Conservation (phyloP, 2,113 vertebrate species). For the Labrus mixtus region DNA sequence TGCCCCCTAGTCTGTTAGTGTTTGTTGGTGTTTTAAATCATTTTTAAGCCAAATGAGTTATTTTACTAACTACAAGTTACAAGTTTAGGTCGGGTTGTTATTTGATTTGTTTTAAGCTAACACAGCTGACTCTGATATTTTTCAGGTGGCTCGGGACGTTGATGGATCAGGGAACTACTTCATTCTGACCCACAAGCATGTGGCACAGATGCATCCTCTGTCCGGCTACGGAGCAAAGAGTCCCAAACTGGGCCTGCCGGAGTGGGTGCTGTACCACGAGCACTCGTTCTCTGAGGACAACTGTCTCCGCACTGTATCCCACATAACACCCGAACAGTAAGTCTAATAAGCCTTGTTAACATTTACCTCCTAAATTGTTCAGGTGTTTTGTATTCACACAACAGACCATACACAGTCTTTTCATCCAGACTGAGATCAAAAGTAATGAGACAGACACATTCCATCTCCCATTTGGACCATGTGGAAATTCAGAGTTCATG, state of each 20-base stretch:
- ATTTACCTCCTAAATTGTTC: not conserved
- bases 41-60: too few species aligned
- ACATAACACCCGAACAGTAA: slow-evolving; percentile 87
- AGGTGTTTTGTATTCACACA: not conserved
- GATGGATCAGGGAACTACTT: slow-evolving; percentile 92
- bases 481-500: slow-evolving; percentile 32
- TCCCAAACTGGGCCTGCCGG: slow-evolving; percentile 83
- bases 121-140: slow-evolving; percentile 7
- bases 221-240: slow-evolving; percentile 83
- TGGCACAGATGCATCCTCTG: slow-evolving; percentile 89
- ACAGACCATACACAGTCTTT: not conserved
- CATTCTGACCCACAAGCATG: slow-evolving; percentile 89
- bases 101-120: too few species aligned
- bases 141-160: slow-evolving; percentile 89
- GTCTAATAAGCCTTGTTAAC: slow-evolving; percentile 60
- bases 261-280: slow-evolving; percentile 91
- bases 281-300: slow-evolving; percentile 90
- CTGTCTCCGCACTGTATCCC: slow-evolving; percentile 85
- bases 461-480: slow-evolving; percentile 22
- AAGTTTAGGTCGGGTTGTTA: too few species aligned
- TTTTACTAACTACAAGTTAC: too few species aligned
- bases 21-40: too few species aligned
- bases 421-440: slow-evolving; percentile 15
- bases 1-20: too few species aligned
- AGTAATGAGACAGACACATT: slow-evolving; percentile 53